Conservation (phyloP, 2,113 vertebrate species). For the Morone chrysops region DNA sequence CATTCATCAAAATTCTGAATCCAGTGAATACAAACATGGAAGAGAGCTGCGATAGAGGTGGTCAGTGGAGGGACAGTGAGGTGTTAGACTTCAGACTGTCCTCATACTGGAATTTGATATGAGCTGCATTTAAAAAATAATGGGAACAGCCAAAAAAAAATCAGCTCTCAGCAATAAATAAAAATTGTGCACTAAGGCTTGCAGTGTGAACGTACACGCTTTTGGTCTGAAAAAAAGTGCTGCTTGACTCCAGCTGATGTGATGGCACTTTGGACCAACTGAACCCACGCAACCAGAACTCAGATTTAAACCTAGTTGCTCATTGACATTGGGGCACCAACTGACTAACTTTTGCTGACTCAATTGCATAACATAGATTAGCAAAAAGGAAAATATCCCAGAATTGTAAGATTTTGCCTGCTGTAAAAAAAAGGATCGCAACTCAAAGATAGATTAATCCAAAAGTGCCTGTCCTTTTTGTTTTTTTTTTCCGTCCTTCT, state of each 20-base stretch:
- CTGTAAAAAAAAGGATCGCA: slow-evolving; percentile 1
- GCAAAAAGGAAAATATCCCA: background rate
- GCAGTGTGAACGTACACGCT: background rate
- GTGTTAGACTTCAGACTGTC: too few species aligned
- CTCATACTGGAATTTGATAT: too few species aligned
- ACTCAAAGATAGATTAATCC: background rate
- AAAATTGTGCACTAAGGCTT: too few species aligned
- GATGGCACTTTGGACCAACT: slow-evolving; percentile 27
- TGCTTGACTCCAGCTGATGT: background rate
- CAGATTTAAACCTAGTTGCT: slow-evolving; percentile 54
- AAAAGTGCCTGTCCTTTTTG: too few species aligned
- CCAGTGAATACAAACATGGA: too few species aligned
- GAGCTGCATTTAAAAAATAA: too few species aligned
- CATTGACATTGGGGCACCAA: background rate
- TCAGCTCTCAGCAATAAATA: too few species aligned
- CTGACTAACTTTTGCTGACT: slow-evolving; percentile 4
- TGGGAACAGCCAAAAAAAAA: too few species aligned
- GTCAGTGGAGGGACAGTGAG: too few species aligned
- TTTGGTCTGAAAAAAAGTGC: slow-evolving; percentile 17
- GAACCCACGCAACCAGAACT: slow-evolving; percentile 44
- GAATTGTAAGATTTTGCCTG: slow-evolving; percentile 18
- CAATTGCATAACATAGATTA: slow-evolving; percentile 62
- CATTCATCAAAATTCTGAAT: too few species aligned
- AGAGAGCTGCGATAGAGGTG: too few species aligned
- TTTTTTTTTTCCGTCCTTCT: too few species aligned